Conservation (phyloP, 2,113 vertebrate species). For the Nycticryphes semicollaris region DNA sequence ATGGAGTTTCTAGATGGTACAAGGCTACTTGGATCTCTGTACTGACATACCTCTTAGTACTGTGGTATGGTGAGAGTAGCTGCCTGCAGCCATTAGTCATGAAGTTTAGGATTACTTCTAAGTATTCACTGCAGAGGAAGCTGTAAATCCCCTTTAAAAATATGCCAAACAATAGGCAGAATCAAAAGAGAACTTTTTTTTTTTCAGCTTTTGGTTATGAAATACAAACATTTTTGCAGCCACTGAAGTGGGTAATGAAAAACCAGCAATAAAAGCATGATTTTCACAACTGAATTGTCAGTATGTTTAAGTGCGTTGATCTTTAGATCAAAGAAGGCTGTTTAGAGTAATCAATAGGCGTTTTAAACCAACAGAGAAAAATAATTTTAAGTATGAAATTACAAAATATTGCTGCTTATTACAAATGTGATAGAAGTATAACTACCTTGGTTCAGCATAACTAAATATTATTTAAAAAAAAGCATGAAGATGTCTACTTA, state of each 20-base stretch:
- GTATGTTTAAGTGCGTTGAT: slow-evolving; percentile 40
- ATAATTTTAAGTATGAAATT: slow-evolving; percentile 74
- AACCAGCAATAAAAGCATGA: neutral
- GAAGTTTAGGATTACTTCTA: slow-evolving; percentile 7
- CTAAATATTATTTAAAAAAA: slow-evolving; percentile 70
- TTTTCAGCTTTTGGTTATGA: slow-evolving; percentile 9
- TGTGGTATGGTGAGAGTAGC: neutral
- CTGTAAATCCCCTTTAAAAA: neutral
- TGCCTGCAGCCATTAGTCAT: slow-evolving; percentile 58
- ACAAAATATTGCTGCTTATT: slow-evolving; percentile 76
- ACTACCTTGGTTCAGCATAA: slow-evolving; percentile 67
- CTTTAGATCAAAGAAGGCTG: slow-evolving; percentile 48
- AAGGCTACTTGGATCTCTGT: neutral
- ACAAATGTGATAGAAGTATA: slow-evolving; percentile 67
- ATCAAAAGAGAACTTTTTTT: neutral
- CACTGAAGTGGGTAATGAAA: slow-evolving; percentile 3
- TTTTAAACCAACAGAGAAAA: slow-evolving; percentile 75
- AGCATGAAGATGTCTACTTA: slow-evolving; percentile 64
- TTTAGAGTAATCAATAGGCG: slow-evolving; percentile 67
- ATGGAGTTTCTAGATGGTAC: neutral
- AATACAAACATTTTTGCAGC: slow-evolving; percentile 2
- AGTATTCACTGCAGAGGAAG: neutral
- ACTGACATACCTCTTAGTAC: neutral
- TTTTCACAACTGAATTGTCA: slow-evolving; percentile 43
- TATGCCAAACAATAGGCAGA: neutral